Evolutionary conservation across 1,140 invertebrate genomes (phyloP), one percentile per base, ranked within the genome.

Genomic region (Spodoptera frugiperda): DNA sequence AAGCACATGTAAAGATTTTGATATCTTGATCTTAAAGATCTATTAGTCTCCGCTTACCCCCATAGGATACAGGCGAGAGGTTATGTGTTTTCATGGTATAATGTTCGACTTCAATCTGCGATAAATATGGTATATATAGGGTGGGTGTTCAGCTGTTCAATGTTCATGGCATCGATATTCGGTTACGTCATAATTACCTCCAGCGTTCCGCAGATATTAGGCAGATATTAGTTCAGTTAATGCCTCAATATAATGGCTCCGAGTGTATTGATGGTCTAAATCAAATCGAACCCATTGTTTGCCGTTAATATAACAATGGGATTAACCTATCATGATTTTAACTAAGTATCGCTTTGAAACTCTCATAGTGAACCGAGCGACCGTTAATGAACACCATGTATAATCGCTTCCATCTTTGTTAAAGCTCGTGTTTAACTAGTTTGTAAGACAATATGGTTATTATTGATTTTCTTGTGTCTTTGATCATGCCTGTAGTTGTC

Each of bases 211-310:
- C 46, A 59, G 72, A 63, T 76, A 79, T 82, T 79, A 78, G 71
- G 11, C 44, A 54, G 80, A 63, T 76, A 77, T 78, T 75, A 68
- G 73, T 72, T 49, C 39, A 63, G 77, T 70, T 72, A 78, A 79
- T 79, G 61, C 75, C 65, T 74, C 59, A 71, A 57, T 71, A 61
- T 80, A 80, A 80, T 82, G 39, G 63, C n/a, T 48, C 17, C 3
- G 46, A 68, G 76, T 77, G 65, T 73, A 72, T 73, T 65, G 72
- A 78, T 71, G 63, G 76, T 77, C 76, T 76, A 78, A 79, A 82
- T 80, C 80, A 84, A 80, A 84, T 78, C 55, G 51, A 49, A 25
- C 59, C 73, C 49, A 76, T 79, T 79, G 78, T 79, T 78, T 46
- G 65, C 33, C 8, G 73, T 53, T 76, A 76, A 79, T 79, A 76